Base-by-base conservation (phyloP, 1,140 invertebrate genomes). In the Venturia canescens region DNA sequence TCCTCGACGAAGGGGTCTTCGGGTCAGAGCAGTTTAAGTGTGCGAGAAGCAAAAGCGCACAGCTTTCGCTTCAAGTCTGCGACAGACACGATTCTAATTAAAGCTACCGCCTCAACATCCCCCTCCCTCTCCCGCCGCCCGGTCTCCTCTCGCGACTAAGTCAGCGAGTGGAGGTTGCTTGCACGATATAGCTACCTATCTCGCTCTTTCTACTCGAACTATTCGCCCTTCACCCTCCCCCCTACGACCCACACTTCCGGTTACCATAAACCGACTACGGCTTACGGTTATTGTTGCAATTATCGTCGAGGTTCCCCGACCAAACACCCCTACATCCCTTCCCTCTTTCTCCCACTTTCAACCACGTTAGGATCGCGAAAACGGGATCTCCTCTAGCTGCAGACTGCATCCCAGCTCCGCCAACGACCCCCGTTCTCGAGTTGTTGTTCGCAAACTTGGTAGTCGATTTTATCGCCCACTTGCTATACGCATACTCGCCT, bases 261-360 rank as follows among this genome's bases (percentile, higher is more conserved):
- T 31, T 31, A 31, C 29, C 71, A 48, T 74, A 44, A 11, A 29
- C 48, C 71, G 23, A 74, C 48, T 38, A 53, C 44, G 82, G 79
- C 83, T 86, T 87, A 82, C 85, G 83, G 82, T 86, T 87, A 87
- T 86, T 86, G 84, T 87, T 87, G 85, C 86, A 87, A 87, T 87
- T 87, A 87, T 87, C 86, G 85, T 87, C 84, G 85, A 80, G 71
- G 38, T 74, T 29, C 21, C 71, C 71, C 71, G 26, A 38, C 48
- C 48, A 44, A 29, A 53, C 38, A 74, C 71, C 26, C 71, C 71
- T 29, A 26, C 81, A 80, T 60, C 66, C 71, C 75, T 16, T 50
- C 27, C 29, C 71, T 67, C 57, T 81, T 44, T 48, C 71, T 69
- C 80, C 72, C 60, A 29, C 75, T 67, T 63, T 38, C 60, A 13